Evolutionary conservation across 2,888 invertebrate species (phyloP).

Genomic region (Lottia gigantea): DNA sequence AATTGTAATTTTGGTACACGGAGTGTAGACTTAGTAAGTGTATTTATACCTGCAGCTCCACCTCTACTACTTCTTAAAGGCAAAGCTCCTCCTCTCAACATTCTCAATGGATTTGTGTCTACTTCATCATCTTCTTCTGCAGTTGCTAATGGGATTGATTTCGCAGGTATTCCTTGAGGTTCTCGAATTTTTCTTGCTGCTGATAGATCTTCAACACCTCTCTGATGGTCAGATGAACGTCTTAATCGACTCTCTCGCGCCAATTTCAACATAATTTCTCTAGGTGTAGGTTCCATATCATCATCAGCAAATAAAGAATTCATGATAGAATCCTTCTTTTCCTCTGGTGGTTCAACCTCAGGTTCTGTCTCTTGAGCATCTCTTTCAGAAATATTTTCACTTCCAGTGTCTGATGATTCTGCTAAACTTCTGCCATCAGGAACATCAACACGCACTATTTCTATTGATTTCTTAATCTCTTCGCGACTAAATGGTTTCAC

Average conservation of each 20-base stretch:
- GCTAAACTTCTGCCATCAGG: constrained; percentile 10
- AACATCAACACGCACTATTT: constrained; percentile 35
- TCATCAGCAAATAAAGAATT: constrained; percentile 48
- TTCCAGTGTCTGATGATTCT: neutral
- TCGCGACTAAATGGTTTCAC: constrained; percentile 21
- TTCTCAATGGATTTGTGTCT: constrained; percentile 75
- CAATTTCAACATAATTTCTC: constrained; percentile 59
- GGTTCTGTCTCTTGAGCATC: constrained; percentile 20
- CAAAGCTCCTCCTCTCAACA: constrained; percentile 71
- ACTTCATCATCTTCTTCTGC: constrained; percentile 66
- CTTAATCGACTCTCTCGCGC: constrained; percentile 58
- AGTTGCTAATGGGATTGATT: constrained; percentile 42
- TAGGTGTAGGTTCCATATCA: constrained; percentile 56
- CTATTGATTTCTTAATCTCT: constrained; percentile 36
- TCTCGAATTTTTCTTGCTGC: constrained; percentile 50
- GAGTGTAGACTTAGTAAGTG: constrained; percentile 33
- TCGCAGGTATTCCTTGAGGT: constrained; percentile 61
- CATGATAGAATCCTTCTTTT: constrained; percentile 21
- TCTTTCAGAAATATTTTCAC: constrained; percentile 17
- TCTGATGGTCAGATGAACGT: constrained; percentile 58
- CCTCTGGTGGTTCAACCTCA: constrained; percentile 19
- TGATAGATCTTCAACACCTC: constrained; percentile 35
- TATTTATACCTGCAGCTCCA: constrained; percentile 53
- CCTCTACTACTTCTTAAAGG: constrained; percentile 53
- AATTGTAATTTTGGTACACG: constrained; percentile 40